Evolutionary conservation across 2,888 invertebrate genomes (phyloP), one percentile per base, ranked within the genome.

Genomic region (Drosophila formosana): DNA sequence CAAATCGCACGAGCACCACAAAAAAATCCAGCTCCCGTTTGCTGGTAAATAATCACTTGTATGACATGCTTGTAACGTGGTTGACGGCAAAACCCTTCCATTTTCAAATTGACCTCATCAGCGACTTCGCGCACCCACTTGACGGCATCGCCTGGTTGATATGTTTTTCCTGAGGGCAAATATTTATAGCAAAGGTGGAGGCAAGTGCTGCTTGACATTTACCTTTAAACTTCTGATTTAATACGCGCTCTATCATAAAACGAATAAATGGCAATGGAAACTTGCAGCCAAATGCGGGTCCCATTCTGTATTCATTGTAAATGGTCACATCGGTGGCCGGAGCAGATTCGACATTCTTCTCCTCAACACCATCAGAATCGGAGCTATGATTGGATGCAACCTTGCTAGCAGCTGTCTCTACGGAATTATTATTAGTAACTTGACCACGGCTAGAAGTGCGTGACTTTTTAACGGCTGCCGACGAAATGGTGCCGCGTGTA

Each of bases 1-100:
- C 83, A 83, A 32, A 83, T 58, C 1, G 88, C 82, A 4, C 83
- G 80, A 18, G 85, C 78, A 3, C 80, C 82, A n/a, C 69, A 73
- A 28, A 66, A 71, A 26, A 80, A 82, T 0, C 83, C 83, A 6
- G 66, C 75, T 4, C 83, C 83, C 11, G 45, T 85, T 28, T 83
- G 85, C 52, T 85, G 83, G 37, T 78, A 83, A 3, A 83, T 47
- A 49, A 71, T 52, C 1, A 69, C 66, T 43, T 78, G 79, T 0
- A 88, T 53, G 4, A 86, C 75, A 7, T 81, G 78, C 56, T 81
- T 84, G 45, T 65, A 84, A 11, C 87, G 83, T 1, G 73, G 64
- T 25, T 56, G 46, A 1, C 25, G 49, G 23, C 72, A 65, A 8
- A n/a, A n/a, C 1, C 73, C 82, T 11, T 52, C 69, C 65, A 84